phyloP scores from a whole-genome alignment of 2,888 invertebrate species.

The Metacarcinus magister region DNA sequence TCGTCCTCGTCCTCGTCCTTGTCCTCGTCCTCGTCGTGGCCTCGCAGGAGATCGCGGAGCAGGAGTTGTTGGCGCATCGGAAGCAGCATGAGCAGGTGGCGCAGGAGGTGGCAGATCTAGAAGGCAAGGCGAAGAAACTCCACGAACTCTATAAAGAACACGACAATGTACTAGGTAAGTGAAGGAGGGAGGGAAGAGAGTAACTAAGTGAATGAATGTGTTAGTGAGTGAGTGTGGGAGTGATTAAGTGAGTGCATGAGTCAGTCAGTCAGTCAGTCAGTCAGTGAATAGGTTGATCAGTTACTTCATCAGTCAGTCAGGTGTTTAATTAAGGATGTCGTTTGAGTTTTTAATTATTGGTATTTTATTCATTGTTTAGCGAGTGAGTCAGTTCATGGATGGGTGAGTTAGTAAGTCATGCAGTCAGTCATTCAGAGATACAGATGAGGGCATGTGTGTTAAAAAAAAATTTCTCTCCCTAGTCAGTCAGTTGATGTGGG shows the following conservation, averaged over 20 bases:
- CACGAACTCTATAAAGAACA: constrained; percentile 85
- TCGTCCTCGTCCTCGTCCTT: not conserved
- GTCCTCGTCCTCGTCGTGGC: not conserved
- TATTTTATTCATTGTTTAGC: no score
- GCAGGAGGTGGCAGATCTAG: constrained; percentile 83
- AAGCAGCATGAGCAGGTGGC: constrained; percentile 83
- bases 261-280: no score
- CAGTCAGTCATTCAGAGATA: no score
- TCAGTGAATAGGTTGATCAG: no score
- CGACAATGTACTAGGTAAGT: constrained; percentile 85
- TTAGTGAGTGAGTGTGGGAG: not conserved
- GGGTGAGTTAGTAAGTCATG: no score
- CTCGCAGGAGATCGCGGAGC: constrained; percentile 83
- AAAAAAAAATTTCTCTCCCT: no score
- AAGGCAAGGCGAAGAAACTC: constrained; percentile 84
- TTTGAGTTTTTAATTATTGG: no score
- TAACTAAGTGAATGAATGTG: not conserved
- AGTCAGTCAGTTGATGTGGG: no score
- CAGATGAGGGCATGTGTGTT: no score
- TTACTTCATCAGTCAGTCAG: no score
- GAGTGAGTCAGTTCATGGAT: no score
- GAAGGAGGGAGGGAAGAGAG: not conserved
- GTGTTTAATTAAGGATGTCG: no score
- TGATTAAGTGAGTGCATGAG: not conserved
- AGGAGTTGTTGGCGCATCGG: constrained; percentile 83